Evolutionary conservation across 2,888 invertebrate genomes (phyloP).

Genomic region (Oegoconia quadripuncta): DNA sequence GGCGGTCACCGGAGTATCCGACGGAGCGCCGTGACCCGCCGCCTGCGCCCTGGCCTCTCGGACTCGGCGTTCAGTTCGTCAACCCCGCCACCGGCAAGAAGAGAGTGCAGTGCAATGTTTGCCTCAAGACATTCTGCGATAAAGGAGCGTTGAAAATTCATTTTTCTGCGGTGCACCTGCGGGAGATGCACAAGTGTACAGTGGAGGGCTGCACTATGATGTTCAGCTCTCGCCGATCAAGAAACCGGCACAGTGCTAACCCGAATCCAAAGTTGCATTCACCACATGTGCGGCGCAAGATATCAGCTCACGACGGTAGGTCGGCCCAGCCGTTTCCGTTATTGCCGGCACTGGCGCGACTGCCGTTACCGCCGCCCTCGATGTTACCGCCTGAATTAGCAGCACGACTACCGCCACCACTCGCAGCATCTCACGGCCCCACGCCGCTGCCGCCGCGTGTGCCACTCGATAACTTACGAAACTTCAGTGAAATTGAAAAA

Average conservation of each 20-base stretch:
- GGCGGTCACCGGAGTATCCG: slow-evolving; percentile 61
- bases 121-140: slow-evolving; percentile 99
- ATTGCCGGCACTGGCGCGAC: slow-evolving; percentile 83
- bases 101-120: slow-evolving; percentile 97
- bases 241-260: slow-evolving; percentile 97
- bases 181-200: slow-evolving; percentile 99
- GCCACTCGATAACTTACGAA: slow-evolving; percentile 68
- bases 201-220: slow-evolving; percentile 99
- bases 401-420: slow-evolving; percentile 56
- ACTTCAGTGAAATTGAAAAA: slow-evolving; percentile 76
- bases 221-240: slow-evolving; percentile 96
- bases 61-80: slow-evolving; percentile 91
- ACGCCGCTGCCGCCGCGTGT: slow-evolving; percentile 76
- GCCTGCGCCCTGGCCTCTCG: slow-evolving; percentile 86
- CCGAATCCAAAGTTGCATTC: slow-evolving; percentile 98
- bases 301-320: slow-evolving; percentile 95
- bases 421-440: slow-evolving; percentile 45
- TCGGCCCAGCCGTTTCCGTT: slow-evolving; percentile 90
- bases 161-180: slow-evolving; percentile 97
- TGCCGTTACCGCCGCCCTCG: slow-evolving; percentile 84
- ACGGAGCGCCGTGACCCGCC: slow-evolving; percentile 63
- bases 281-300: slow-evolving; percentile 94
- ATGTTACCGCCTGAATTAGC: slow-evolving; percentile 81
- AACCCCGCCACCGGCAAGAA: slow-evolving; percentile 96
- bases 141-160: slow-evolving; percentile 99